Evolutionary conservation across 2,113 vertebrate species (phyloP), one percentile per base, ranked within the genome.

Genomic region (Phrynosoma platyrhinos): DNA sequence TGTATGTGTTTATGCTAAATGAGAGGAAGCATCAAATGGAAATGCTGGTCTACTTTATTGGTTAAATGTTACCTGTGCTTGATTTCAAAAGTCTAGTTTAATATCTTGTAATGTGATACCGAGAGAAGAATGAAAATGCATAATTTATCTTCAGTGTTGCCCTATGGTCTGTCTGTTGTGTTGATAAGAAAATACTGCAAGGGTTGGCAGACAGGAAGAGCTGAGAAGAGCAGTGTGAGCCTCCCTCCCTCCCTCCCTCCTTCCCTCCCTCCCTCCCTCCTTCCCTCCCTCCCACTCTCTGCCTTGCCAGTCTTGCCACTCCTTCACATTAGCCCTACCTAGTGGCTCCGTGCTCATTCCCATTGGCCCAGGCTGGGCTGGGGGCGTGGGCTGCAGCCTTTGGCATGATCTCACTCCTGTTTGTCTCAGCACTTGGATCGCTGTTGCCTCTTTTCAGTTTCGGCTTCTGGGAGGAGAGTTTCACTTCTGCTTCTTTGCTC

Each of bases 371-470:
- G 21, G 18, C 3, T 27, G 1, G 16, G 36, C 0, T 58, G 79
- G 95, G 93, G 95, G 93, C 69, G 94, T 32, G 85, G 0, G 53
- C 2, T 84, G 1, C 4, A 2, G 68, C 1, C 23, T 88, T 80
- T 79, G 30, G 62, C 27, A 30, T 89, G 87, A 92, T n/a, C 90
- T 93, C 91, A 71, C n/a, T 83, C 10, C 82, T 96, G 91, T 94
- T 94, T 96, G 92, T 94, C 86, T 95, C 81, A 69, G 58, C 84
- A 80, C 8, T 36, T 14, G 9, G 8, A 62, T 87, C 84, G 3
- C 86, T 84, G 18, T 82, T 27, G 69, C 58, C 55, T 42, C 1
- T 4, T 55, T 78, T 82, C 32, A 47, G 68, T 52, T 68, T 75
- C 9, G 14, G 13, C 78, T 83, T 62, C 74, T 8, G 74, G 79